These are phyloP conservation scores for Callipepla californica DNA, from an alignment of 2,113 vertebrate genomes.

Conservation along the genomic window DNA sequence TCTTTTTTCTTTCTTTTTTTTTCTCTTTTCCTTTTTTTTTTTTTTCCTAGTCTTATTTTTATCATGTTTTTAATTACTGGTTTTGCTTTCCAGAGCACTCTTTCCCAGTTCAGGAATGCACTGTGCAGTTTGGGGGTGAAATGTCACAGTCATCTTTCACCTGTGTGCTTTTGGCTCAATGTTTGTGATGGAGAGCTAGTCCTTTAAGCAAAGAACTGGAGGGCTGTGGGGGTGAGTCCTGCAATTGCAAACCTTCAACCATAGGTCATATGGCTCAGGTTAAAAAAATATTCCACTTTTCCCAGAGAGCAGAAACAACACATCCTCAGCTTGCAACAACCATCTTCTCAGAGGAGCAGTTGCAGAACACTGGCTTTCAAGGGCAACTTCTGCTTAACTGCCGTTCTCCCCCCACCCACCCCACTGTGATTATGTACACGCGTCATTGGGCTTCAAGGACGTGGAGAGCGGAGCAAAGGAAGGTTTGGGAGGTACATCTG, in stretches of 20 bases:
- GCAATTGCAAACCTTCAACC: constrained; percentile 77
- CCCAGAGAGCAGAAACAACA: constrained; percentile 79
- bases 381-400: constrained; percentile 80
- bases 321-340: constrained; percentile 81
- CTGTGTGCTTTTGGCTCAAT: constrained; percentile 90
- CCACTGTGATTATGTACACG: constrained; percentile 91
- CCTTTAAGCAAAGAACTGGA: constrained; percentile 74
- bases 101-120: constrained; percentile 63
- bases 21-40: constrained; percentile 54
- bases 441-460: constrained; percentile 92
- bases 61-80: not conserved
- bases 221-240: constrained; percentile 67
- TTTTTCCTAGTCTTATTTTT: not conserved
- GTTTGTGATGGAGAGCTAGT: constrained; percentile 74
- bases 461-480: constrained; percentile 90
- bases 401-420: constrained; percentile 75
- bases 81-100: constrained; percentile 70
- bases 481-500: constrained; percentile 97
- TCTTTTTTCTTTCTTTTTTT: constrained; percentile 46
- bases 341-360: constrained; percentile 71
- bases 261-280: constrained; percentile 70
- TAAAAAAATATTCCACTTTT: constrained; percentile 83
- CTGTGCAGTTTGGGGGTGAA: constrained; percentile 71
- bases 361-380: constrained; percentile 85
- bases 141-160: constrained; percentile 75